A percentile compares a stretch with the other conserved stretches of the same genome.
Evolutionary conservation across 2,797 vertebrate genomes (phyloP).

Genomic region (Enteromius treurensis): DNA sequence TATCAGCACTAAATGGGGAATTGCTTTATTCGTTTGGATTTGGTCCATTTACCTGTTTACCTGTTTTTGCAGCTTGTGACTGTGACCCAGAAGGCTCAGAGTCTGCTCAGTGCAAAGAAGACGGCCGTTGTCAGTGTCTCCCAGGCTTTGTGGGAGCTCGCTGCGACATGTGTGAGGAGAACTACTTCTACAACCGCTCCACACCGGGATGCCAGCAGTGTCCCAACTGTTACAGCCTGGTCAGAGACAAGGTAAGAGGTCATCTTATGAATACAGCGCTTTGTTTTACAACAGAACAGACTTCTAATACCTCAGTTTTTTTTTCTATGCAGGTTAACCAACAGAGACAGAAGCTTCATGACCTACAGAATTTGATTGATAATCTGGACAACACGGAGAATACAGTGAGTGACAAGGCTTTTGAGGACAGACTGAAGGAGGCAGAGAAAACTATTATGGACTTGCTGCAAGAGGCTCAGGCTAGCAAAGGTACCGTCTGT

Average conservation of each 20-base stretch:
- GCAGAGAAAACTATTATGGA: constrained; percentile 88
- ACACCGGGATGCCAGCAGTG: constrained; percentile 94
- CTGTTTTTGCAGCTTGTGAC: constrained; percentile 85
- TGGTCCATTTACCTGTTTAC: neutral
- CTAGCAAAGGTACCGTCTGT: constrained; percentile 84
- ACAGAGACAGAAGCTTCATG: constrained; percentile 88
- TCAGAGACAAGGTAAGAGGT: constrained; percentile 89
- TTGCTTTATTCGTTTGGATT: neutral
- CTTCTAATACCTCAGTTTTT: neutral
- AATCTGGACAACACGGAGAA: constrained; percentile 87
- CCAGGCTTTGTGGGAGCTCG: constrained; percentile 91
- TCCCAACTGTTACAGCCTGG: constrained; percentile 92
- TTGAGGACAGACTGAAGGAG: constrained; percentile 91
- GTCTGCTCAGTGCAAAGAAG: constrained; percentile 86
- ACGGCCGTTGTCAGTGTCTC: constrained; percentile 87
- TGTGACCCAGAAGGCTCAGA: constrained; percentile 90
- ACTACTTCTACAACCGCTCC: constrained; percentile 97
- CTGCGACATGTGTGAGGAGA: constrained; percentile 97
- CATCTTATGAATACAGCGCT: neutral
- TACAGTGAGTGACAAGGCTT: constrained; percentile 87
- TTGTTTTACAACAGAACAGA: neutral
- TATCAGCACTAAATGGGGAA: neutral
- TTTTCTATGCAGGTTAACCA: constrained; percentile 83
- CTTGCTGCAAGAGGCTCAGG: constrained; percentile 87
- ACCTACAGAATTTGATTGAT: constrained; percentile 90